phyloP scores from a whole-genome alignment of 2,888 invertebrate species.

The Caradrina kadenii region DNA sequence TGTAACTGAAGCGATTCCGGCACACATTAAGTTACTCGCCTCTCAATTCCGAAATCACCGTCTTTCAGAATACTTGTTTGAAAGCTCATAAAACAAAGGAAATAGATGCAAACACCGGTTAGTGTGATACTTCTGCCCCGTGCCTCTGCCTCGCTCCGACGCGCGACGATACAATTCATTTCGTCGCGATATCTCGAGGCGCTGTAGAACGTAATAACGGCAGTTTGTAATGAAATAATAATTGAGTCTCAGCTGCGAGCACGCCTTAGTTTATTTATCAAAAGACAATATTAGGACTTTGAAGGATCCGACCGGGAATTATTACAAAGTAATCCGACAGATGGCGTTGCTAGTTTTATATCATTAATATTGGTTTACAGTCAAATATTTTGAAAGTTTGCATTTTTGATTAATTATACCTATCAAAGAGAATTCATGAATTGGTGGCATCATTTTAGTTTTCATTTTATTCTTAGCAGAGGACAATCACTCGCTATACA shows the following conservation, averaged over 20 bases:
- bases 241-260: constrained; percentile 72
- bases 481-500: not conserved
- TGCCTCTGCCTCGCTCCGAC: constrained; percentile 14
- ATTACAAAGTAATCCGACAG: constrained; percentile 64
- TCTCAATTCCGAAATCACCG: not conserved
- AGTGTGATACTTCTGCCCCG: constrained; percentile 31
- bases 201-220: constrained; percentile 67
- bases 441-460: not conserved
- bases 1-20: not conserved
- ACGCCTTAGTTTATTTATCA: constrained; percentile 74
- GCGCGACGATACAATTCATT: constrained; percentile 64
- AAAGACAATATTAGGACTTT: constrained; percentile 77
- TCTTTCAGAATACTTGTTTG: not conserved
- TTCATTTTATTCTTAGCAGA: not conserved
- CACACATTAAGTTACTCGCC: not conserved
- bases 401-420: constrained; percentile 5
- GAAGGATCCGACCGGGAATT: constrained; percentile 65
- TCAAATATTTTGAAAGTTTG: constrained; percentile 13
- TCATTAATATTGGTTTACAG: constrained; percentile 27
- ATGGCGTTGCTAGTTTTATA: constrained; percentile 47
- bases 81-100: constrained; percentile 16
- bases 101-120: constrained; percentile 10
- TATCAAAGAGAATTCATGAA: not conserved
- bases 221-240: constrained; percentile 77
- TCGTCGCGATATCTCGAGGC: constrained; percentile 63